A percentile compares a stretch with the other conserved stretches of the same genome.
Conservation (phyloP, 2,888 invertebrate species). For the Bembecia ichneumoniformis region DNA sequence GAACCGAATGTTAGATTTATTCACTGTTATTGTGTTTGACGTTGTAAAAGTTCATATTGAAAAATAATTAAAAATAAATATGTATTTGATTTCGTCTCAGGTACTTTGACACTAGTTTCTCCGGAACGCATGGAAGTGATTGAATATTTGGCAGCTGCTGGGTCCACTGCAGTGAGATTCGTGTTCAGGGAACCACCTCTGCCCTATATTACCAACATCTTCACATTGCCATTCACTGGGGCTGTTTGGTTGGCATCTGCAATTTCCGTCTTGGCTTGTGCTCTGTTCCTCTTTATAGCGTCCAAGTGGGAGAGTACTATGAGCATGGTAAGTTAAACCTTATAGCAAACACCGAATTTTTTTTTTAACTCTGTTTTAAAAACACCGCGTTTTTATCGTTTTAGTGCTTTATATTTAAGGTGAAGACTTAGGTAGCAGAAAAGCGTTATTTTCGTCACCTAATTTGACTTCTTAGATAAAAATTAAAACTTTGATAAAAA, state of each 20-base stretch:
- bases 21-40: too few species aligned
- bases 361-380: background rate
- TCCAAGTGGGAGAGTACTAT: conserved; percentile 61
- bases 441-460: too few species aligned
- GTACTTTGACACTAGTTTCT: conserved; percentile 54
- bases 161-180: conserved; percentile 68
- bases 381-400: background rate
- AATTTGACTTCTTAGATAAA: too few species aligned
- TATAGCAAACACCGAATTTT: background rate
- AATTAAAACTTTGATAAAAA: too few species aligned
- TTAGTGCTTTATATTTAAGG: too few species aligned
- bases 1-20: too few species aligned
- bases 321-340: conserved; percentile 35
- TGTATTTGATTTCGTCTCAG: conserved; percentile 17
- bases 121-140: conserved; percentile 51
- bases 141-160: conserved; percentile 72
- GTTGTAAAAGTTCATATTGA: too few species aligned
- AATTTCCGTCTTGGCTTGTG: conserved; percentile 58
- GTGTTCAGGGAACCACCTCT: conserved; percentile 78
- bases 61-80: too few species aligned
- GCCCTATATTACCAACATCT: conserved; percentile 77
- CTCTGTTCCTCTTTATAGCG: conserved; percentile 56
- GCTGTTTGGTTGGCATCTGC: conserved; percentile 75
- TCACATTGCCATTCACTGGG: conserved; percentile 74
- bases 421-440: too few species aligned